Evolutionary conservation across 2,113 vertebrate species (phyloP).

Genomic region (Hylia prasina): DNA sequence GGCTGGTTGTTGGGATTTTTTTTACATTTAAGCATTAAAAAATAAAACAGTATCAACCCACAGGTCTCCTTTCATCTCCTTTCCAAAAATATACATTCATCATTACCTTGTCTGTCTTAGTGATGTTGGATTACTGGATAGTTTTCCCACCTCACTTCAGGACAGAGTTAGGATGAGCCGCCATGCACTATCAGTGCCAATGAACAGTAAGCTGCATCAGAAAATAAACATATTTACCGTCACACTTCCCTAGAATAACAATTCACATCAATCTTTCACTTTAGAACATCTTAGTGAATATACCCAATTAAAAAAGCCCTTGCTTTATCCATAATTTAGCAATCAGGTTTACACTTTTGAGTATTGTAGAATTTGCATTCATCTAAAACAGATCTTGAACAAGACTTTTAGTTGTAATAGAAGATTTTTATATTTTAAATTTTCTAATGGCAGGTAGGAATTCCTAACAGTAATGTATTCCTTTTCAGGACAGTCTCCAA

Average conservation of each 20-base stretch:
- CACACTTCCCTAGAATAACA: not conserved
- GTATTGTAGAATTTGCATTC: not conserved
- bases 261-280: not conserved
- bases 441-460: not conserved
- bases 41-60: not conserved
- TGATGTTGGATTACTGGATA: not conserved
- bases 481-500: not conserved
- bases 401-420: not conserved
- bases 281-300: not conserved
- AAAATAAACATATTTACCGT: not conserved
- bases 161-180: not conserved
- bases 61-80: not conserved
- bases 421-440: not conserved
- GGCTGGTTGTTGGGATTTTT: not conserved
- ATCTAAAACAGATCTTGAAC: not conserved
- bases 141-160: conserved; percentile 31
- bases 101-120: conserved; percentile 16
- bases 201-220: not conserved
- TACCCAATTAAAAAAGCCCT: not conserved
- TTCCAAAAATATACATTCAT: not conserved
- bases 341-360: not conserved
- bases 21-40: not conserved
- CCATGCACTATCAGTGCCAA: conserved; percentile 32
- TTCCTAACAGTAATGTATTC: not conserved
- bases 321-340: not conserved